phyloP scores from a whole-genome alignment of 2,113 vertebrate species.

The Embiotoca jacksoni region DNA sequence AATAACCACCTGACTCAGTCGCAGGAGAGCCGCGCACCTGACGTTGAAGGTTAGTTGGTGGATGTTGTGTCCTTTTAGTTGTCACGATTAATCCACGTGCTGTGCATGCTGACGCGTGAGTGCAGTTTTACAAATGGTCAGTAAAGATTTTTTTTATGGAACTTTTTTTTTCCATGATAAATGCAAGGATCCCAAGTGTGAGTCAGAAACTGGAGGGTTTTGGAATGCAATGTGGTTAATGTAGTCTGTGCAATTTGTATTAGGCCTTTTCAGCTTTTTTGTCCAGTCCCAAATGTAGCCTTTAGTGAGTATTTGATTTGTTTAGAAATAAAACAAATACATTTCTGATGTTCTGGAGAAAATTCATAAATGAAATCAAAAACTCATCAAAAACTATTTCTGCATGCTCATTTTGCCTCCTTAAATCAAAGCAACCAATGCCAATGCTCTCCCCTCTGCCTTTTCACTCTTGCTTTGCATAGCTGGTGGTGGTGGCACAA shows the following conservation, averaged over 20 bases:
- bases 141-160: too few species aligned
- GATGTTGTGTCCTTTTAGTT: not conserved
- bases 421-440: slow-evolving; percentile 28
- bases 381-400: not conserved
- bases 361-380: not conserved
- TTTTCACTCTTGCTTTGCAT: slow-evolving; percentile 47
- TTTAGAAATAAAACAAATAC: not conserved
- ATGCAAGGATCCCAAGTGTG: too few species aligned
- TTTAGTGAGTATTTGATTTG: too few species aligned
- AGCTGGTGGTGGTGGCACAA: slow-evolving; percentile 71
- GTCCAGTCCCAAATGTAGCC: too few species aligned
- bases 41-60: slow-evolving; percentile 5
- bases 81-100: not conserved
- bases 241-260: too few species aligned
- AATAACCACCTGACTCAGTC: slow-evolving; percentile 1
- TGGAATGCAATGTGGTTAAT: too few species aligned
- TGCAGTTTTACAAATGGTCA: not conserved
- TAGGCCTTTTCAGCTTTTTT: too few species aligned
- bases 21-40: not conserved
- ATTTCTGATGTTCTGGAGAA: not conserved
- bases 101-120: not conserved
- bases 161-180: too few species aligned
- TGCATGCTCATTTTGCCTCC: not conserved
- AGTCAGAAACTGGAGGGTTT: too few species aligned
- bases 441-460: slow-evolving; percentile 35